Evolutionary conservation across 1,140 invertebrate genomes (phyloP), one percentile per base, ranked within the genome.

Genomic region (Bombus affinis): DNA sequence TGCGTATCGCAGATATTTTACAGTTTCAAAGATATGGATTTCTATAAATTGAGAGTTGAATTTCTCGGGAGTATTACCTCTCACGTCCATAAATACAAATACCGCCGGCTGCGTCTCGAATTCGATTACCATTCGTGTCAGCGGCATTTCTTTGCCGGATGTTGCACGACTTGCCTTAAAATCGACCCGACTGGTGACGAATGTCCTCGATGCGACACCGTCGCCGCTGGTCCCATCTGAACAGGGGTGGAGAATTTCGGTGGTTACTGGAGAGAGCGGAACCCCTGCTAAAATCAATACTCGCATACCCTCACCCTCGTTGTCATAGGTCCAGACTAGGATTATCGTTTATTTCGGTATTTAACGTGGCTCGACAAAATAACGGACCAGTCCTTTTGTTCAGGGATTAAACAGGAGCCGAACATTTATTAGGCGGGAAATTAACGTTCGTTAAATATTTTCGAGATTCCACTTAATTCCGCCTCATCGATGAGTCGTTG

Each of bases 221-320:
- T 73, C 42, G 35, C 15, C 28, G 28, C 44, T 5, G 74, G n/a
- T 28, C 12, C 65, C n/a, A 57, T 44, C 28, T 0, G 59, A 2
- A 53, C 28, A 37, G 47, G 71, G 78, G 37, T 22, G 37, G 83
- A 81, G 71, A 74, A 85, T 71, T 85, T 85, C 76, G 77, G 28
- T 47, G 47, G 78, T 66, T n/a, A 42, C 22, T 22, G 44, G 44
- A 42, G 75, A 62, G 59, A 65, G 32, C 13, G 35, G 22, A 57
- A 42, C 73, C 73, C 73, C 73, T 32, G 65, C 32, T 82, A 87
- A 89, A 90, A 90, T 90, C 89, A 90, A 90, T 90, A 90, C 81
- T 71, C 66, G 62, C 28, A 37, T 74, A 77, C 47, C 59, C 83
- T 47, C 47, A 59, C 75, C 81, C 73, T 57, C 42, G 68, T 89